Evolutionary conservation across 2,113 vertebrate genomes (phyloP).

Genomic region (Daboia siamensis): DNA sequence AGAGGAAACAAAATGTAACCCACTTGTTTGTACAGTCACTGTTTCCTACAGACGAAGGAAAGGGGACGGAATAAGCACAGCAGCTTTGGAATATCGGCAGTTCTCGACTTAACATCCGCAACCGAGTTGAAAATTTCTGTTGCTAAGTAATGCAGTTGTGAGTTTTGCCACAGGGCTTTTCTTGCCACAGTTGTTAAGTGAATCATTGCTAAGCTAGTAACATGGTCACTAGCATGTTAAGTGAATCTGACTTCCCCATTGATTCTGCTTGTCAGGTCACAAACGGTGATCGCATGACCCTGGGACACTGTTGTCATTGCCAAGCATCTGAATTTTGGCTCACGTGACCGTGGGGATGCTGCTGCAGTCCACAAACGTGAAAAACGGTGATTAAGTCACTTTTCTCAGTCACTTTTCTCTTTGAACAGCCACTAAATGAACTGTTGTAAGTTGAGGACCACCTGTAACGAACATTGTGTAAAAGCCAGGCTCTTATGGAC

Average conservation of each 20-base stretch:
- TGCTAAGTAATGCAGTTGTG: too few species aligned
- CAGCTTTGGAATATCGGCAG: neutral
- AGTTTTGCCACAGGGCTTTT: too few species aligned
- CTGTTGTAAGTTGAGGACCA: too few species aligned
- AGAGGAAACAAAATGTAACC: neutral
- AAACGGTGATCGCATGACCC: neutral
- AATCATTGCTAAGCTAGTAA: neutral
- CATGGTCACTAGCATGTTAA: neutral
- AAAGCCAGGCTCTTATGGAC: neutral
- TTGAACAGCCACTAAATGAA: too few species aligned
- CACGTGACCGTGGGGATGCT: too few species aligned
- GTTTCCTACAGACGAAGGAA: neutral
- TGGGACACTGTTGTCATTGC: neutral
- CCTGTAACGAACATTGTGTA: neutral
- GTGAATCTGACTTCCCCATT: neutral
- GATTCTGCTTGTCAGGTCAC: neutral
- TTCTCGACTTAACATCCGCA: too few species aligned
- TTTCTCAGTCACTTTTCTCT: too few species aligned
- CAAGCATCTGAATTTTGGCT: neutral
- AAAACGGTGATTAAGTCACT: too few species aligned
- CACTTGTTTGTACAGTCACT: neutral
- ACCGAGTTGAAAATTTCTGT: too few species aligned
- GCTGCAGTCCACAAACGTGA: too few species aligned
- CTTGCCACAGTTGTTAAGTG: neutral
- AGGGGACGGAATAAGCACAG: neutral